Evolutionary conservation across 2,113 vertebrate species (phyloP), one percentile per base, ranked within the genome.

Genomic region (Campylorhamphus procurvoides): DNA sequence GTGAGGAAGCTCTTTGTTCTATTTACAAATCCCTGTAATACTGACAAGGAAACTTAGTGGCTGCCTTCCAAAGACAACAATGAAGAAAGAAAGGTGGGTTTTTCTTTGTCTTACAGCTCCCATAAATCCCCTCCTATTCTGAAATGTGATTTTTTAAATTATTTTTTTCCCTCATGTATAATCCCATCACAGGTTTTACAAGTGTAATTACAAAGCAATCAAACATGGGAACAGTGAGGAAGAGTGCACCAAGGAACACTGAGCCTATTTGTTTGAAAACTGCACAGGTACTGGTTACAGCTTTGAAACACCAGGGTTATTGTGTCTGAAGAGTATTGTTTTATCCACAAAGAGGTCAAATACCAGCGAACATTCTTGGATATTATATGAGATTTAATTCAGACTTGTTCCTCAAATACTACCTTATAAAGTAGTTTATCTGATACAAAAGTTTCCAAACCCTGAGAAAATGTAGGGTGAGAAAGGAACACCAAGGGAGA

Each of bases 11-110:
- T 91, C 82, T 73, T 94, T 97, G 91, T 96, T 95, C 84, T 91
- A 60, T 64, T 92, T 91, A 95, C 72, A 81, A 95, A 97, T 77
- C 87, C 68, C 44, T 90, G 78, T 68, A 73, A 71, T 74, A 80
- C 73, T 88, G 85, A 96, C 73, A 78, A 90, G 78, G 91, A 96
- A 97, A 96, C 92, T 85, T 1, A 22, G 59, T 40, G 91, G 95
- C 92, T 90, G 94, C 82, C 74, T 92, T 97, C 94, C 95, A 95
- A 96, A 90, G 53, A 89, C 91, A 98, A 77, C 86, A 95, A 90
- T 56, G 47, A 95, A 76, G 76, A 60, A 95, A 92, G 74, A 90
- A 94, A 94, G 85, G 91, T 96, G 95, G 95, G 75, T 93, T 96
- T 92, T 96, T 72, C 91, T 96, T 96, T 96, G 93, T 91, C 53